phyloP scores from a whole-genome alignment of 2,888 invertebrate species.

The Orchesella flavescens region DNA sequence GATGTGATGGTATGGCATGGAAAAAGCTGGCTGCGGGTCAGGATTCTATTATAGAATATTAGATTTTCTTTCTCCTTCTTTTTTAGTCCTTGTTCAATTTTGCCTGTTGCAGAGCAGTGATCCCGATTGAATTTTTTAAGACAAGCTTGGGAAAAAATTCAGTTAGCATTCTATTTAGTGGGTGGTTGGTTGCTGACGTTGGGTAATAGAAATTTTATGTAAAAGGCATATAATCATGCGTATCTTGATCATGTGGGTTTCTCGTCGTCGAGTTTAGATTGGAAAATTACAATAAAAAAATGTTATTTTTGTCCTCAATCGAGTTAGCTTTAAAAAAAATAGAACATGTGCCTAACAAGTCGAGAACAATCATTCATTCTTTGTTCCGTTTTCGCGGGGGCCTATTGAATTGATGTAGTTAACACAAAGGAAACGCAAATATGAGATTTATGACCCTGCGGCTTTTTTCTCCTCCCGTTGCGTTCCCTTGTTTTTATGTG shows the following conservation, averaged over 20 bases:
- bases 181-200: not conserved
- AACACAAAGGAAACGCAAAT: conserved; percentile 5
- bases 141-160: not conserved
- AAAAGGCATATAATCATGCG: too few species aligned
- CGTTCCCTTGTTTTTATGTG: not conserved
- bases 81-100: not conserved
- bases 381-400: too few species aligned
- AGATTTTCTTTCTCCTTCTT: conserved; percentile 25
- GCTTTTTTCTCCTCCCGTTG: conserved; percentile 32
- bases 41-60: conserved; percentile 54
- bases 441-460: conserved; percentile 51
- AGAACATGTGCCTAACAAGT: too few species aligned
- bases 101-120: conserved; percentile 26
- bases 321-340: not conserved
- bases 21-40: conserved; percentile 25
- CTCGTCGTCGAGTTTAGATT: not conserved
- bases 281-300: not conserved
- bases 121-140: conserved; percentile 23
- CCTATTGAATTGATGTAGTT: too few species aligned
- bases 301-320: not conserved
- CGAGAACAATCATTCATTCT: too few species aligned
- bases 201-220: not conserved
- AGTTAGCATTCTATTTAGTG: not conserved
- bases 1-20: not conserved
- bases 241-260: too few species aligned